Conservation (phyloP, 2,888 invertebrate genomes). For the Archips crataeganus region DNA sequence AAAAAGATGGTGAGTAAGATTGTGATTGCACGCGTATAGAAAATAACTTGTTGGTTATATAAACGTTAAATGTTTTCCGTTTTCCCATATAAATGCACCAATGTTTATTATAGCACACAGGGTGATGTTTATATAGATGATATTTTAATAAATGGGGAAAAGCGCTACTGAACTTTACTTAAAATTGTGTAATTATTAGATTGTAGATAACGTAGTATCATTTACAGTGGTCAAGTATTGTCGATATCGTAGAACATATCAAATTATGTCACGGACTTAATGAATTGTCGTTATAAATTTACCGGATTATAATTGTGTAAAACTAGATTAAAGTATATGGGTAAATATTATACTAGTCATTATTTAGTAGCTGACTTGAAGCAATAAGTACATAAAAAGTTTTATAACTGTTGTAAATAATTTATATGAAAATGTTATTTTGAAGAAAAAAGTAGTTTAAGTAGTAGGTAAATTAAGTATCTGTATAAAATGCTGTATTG, state of each 20-base stretch:
- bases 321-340: slow-evolving; percentile 16
- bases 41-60: neutral
- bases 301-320: slow-evolving; percentile 23
- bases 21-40: neutral
- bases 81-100: slow-evolving; percentile 41
- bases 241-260: slow-evolving; percentile 45
- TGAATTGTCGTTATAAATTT: slow-evolving; percentile 17
- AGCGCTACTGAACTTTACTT: slow-evolving; percentile 80
- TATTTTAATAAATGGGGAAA: slow-evolving; percentile 74
- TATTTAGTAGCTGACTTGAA: slow-evolving; percentile 32
- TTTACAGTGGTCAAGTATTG: slow-evolving; percentile 39
- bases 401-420: slow-evolving; percentile 38
- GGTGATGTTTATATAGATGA: slow-evolving; percentile 48
- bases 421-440: slow-evolving; percentile 19
- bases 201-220: slow-evolving; percentile 32
- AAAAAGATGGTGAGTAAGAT: neutral
- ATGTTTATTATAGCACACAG: slow-evolving; percentile 37
- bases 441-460: slow-evolving; percentile 4
- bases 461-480: slow-evolving; percentile 1
- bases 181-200: slow-evolving; percentile 46
- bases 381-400: slow-evolving; percentile 28
- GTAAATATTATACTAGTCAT: neutral
- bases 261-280: slow-evolving; percentile 8
- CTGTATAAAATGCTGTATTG: neutral
- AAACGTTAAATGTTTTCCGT: slow-evolving; percentile 24